Base-by-base conservation (phyloP, 2,113 vertebrate species). In the Oncorhynchus kisutch region DNA sequence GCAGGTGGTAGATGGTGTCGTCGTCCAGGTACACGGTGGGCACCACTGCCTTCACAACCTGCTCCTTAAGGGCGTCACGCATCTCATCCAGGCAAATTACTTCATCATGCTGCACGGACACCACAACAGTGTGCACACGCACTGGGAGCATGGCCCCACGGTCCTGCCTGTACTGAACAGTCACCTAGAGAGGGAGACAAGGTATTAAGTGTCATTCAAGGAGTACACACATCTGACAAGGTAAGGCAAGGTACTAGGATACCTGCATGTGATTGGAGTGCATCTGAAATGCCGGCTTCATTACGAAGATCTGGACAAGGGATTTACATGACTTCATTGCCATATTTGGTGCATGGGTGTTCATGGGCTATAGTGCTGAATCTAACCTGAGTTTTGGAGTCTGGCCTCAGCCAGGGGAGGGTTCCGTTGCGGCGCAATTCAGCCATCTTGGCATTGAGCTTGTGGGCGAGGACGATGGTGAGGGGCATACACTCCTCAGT, bases 401-500 rank as follows among this genome's bases (percentile, higher is more conserved):
- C 97, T 0, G 97, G 97, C 5, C 97, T 93, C 45, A 99, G 94
- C 97, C 97, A 99, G 51, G 97, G 94, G 84, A 99, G 93, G 62
- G 94, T 95, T 6, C 96, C 96, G 3, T 93, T 93, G 2, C 97
- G 96, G 0, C 97, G 95, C 57, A 98, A 88, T 83, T 99, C 97
- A 0, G 97, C 96, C 94, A 99, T 86, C 81, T 97, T 99, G 18
- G 97, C 94, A 1, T 99, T 99, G 11, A 99, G 93, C 72, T 98
- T 98, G 88, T 99, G 97, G 0, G 97, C 97, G 51, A 99, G 93
- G 3, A 98, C 93, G 2, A 99, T 95, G 18, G 97, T 99, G 74
- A 99, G 95, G 7, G 97, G 97, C 97, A 99, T 99, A 77, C 95
- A 96, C 79, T 99, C 97, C 74, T 97, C 97, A 0, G 97, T 99